phyloP scores from a whole-genome alignment of 2,888 invertebrate genomes.

The Chelonus formosanus region DNA sequence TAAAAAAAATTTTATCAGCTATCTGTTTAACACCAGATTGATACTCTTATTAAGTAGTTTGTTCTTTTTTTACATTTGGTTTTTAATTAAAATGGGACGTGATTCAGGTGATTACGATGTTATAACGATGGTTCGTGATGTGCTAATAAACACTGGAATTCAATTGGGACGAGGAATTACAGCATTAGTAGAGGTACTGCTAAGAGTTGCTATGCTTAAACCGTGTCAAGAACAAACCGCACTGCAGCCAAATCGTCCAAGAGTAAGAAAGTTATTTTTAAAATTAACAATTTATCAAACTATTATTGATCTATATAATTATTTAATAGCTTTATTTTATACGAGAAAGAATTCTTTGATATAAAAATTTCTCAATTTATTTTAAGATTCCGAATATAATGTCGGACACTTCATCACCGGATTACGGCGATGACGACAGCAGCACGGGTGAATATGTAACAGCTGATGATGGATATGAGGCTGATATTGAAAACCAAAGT shows the following conservation, averaged over 20 bases:
- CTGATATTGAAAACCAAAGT: slow-evolving; percentile 69
- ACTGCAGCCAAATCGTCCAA: slow-evolving; percentile 67
- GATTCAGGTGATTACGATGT: slow-evolving; percentile 53
- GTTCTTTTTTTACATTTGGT: too few species aligned
- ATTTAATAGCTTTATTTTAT: slow-evolving; percentile 5
- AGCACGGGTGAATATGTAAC: slow-evolving; percentile 63
- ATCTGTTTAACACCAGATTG: too few species aligned
- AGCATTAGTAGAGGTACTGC: slow-evolving; percentile 68
- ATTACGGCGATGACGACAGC: slow-evolving; percentile 58
- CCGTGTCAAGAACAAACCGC: slow-evolving; percentile 68
- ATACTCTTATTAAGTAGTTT: too few species aligned
- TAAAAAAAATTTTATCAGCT: too few species aligned
- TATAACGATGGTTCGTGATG: slow-evolving; percentile 50
- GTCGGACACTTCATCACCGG: slow-evolving; percentile 53
- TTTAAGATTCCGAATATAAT: slow-evolving; percentile 54
- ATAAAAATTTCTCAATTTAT: background rate
- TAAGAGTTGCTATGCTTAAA: slow-evolving; percentile 68
- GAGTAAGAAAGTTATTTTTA: slow-evolving; percentile 59
- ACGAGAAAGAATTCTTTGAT: background rate
- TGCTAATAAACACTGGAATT: slow-evolving; percentile 51
- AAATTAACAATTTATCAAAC: too few species aligned
- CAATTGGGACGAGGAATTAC: slow-evolving; percentile 57
- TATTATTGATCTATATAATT: background rate
- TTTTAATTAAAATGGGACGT: slow-evolving; percentile 32
- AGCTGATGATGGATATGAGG: slow-evolving; percentile 74